Evolutionary conservation across 35 echinoderm and acorn worm species (phyloP), one percentile per base, ranked within the genome.

Genomic region (Stichopus chloronotus): DNA sequence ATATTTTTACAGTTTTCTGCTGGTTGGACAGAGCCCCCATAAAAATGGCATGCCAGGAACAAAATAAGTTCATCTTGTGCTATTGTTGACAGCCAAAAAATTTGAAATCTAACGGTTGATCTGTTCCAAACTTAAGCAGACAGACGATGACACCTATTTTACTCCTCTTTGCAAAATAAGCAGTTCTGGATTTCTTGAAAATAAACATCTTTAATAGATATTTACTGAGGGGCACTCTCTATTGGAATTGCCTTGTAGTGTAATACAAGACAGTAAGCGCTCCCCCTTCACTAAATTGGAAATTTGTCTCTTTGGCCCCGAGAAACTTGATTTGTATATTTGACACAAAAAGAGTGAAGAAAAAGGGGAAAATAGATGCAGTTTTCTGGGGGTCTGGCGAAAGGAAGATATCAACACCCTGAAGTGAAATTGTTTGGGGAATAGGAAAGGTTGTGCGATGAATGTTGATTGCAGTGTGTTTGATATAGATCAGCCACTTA

Each of bases 311-410:
- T 65, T 65, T 14, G 19, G 9, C 61, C 61, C 61, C 61, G 19
- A 65, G 61, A 65, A 19, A 65, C 61, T 65, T 65, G 61, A 65
- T 65, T 65, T 65, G 61, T 65, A 65, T 65, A 65, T 65, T 65
- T 65, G 11, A 65, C 61, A 65, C 19, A 65, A 65, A 65, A 11
- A 65, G 61, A 43, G 30, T 43, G 30, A 43, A 43, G 30, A 43
- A 43, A 43, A 43, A 43, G 30, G 30, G 30, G 30, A 43, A 19
- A 65, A 65, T 65, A 65, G 11, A 11, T 65, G 61, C 30, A 65
- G 61, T 65, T 14, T 65, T 65, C 61, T 65, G 61, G 61, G 19
- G 19, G 61, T 65, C 61, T 8, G 19, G 61, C 19, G 9, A 65
- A 65, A 65, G 61, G 19, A 65, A 17, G 61, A 19, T 14, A 65